Evolutionary conservation across 2,797 vertebrate genomes (phyloP), one percentile per base, ranked within the genome.

Genomic region (Melopsittacus undulatus): DNA sequence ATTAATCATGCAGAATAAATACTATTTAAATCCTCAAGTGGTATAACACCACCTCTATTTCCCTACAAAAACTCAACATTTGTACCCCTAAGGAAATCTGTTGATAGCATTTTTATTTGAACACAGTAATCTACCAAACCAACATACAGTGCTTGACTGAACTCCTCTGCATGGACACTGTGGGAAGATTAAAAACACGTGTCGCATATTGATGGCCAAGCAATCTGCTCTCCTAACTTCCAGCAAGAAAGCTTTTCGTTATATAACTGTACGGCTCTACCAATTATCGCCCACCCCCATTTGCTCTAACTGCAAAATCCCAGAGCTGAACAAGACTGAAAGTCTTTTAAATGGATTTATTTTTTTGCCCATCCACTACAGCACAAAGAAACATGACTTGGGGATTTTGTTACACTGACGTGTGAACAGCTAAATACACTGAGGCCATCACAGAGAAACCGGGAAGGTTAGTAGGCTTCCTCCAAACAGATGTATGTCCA

Each of bases 161-260:
- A 94, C 87, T 95, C 94, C 94, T 96, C 93, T 96, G 87, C 89
- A 88, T 14, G 89, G 95, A 92, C 95, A 95, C 70, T 94, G 96
- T 96, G 95, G 92, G 94, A 83, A 94, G 95, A 86, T 90, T 78
- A 84, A 73, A 82, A 94, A 92, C 91, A 96, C 4, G 21, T 83
- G 92, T 88, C 11, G 2, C n/a, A 81, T 80, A 84, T 62, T 70
- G 87, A 95, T 90, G 96, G 94, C 87, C 94, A 95, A 91, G 84
- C 95, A 96, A 96, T 95, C 93, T 95, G 87, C 87, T 91, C 73
- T 74, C 66, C 87, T 46, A 89, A 95, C 77, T 95, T 83, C 73
- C 45, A 95, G 59, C 62, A 91, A 59, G 73, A 92, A 91, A 92
- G 89, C 84, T 91, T 78, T 89, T 32, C 24, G 70, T 97, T 95